Evolutionary conservation across 2,113 vertebrate genomes (phyloP), one percentile per base, ranked within the genome.

Genomic region (Zingel zingel): DNA sequence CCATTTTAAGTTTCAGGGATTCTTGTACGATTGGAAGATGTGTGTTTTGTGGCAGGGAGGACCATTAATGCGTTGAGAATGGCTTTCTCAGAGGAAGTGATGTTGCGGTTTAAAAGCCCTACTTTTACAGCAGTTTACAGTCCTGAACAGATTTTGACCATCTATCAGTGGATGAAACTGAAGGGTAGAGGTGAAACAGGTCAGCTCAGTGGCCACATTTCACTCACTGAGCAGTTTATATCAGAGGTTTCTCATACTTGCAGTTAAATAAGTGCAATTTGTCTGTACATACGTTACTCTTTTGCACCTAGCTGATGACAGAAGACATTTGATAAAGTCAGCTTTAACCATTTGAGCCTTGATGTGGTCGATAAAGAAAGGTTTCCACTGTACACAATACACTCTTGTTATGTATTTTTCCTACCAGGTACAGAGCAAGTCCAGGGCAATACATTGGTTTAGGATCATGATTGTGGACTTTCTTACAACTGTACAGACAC

Each of bases 1-100:
- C 58, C 78, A 81, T 75, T 88, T 88, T 89, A 50, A 65, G 81
- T 92, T 95, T 95, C 93, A 95, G 94, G 93, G 93, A 95, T 94
- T 90, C 82, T 76, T 65, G 59, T 77, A 56, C 53, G 61, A 68
- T 62, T 72, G 79, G 76, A 84, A 81, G 70, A 77, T 63, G 74
- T 54, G 56, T 36, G 50, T 77, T 73, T 72, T 64, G 74, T 63
- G 64, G 72, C 63, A 72, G 67, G 48, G 59, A 81, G 74, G 65
- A 77, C 63, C 67, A 66, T 74, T 75, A 18, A 54, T 53, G 45
- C 19, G 43, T 67, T 19, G 64, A 84, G 63, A 65, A 58, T 51
- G 61, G 67, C 50, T 66, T 89, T 43, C 19, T 13, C 0, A 19
- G 62, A 77, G 75, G 9, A 45, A 50, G 50, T 33, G 39, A 58